A percentile compares a stretch with the other conserved stretches of the same genome.
Evolutionary conservation across 2,797 vertebrate genomes (phyloP).

Genomic region (Enteromius afrohamiltoni): DNA sequence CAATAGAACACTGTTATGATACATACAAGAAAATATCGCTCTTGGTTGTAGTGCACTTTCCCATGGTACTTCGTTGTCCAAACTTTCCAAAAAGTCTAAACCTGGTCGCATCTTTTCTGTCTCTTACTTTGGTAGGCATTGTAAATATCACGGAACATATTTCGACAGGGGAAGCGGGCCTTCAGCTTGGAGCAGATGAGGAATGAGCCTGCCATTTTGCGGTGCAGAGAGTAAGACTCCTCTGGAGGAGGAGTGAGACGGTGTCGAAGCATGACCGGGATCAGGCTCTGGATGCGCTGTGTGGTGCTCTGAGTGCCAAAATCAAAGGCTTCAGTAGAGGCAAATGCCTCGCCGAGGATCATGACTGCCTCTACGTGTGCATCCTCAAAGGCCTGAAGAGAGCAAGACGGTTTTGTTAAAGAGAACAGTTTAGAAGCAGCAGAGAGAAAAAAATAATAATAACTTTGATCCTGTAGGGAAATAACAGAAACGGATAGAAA

Average conservation of each 20-base stretch:
- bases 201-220: constrained; percentile 92
- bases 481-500: background rate
- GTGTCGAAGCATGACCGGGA: constrained; percentile 86
- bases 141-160: constrained; percentile 86
- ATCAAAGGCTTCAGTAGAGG: constrained; percentile 78
- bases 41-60: background rate
- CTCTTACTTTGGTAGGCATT: constrained; percentile 67
- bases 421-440: constrained; percentile 22
- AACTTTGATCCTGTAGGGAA: background rate
- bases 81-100: constrained; percentile 54
- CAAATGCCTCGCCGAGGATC: constrained; percentile 90
- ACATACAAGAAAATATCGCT: background rate
- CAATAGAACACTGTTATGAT: background rate
- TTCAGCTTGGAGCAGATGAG: constrained; percentile 89
- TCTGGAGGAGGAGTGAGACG: constrained; percentile 88
- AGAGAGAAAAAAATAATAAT: background rate
- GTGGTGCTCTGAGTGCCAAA: constrained; percentile 86
- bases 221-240: constrained; percentile 89
- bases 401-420: background rate
- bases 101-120: constrained; percentile 41
- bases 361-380: constrained; percentile 90
- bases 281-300: constrained; percentile 81
- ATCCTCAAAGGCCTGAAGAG: constrained; percentile 78
- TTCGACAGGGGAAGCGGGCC: constrained; percentile 78
- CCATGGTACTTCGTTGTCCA: background rate